Base-by-base conservation (phyloP, 1,140 invertebrate species). In the Kradibia gibbosae region DNA sequence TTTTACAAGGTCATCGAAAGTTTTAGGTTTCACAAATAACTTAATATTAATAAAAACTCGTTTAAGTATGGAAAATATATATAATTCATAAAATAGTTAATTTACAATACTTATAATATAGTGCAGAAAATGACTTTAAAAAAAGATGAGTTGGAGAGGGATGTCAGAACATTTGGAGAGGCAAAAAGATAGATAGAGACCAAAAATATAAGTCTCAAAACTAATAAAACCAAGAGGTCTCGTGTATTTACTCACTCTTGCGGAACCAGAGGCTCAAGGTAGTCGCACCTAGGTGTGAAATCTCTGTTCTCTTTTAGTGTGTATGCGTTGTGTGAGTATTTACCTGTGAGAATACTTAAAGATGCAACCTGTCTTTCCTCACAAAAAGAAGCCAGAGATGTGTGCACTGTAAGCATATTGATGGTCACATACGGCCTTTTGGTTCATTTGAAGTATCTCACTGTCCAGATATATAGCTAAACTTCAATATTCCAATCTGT, bases 221-320 rank as follows among this genome's bases (percentile, higher is more conserved):
- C 78, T 60, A 79, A 87, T 88, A 87, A 88, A 88, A 70, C 75
- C 39, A 48, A 76, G 85, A 83, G 78, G 81, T 80, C 85, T 87
- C 84, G 84, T 85, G 81, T 89, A 83, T 89, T 90, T 90, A 86
- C 88, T 86, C 87, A 87, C 86, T 70, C 74, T 82, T 65, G 86
- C 85, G 87, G 86, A 88, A 85, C 82, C 85, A 87, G 86, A 87
- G 88, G 88, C 89, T 75, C 76, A 75, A 82, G 77, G 50, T 86
- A 87, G 87, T 88, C 90, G 87, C 91, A 91, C 91, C 90, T 91
- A 91, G 90, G 91, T 91, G 91, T 83, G 91, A 91, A 84, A 87
- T 89, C 86, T 76, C 72, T 39, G 71, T 15, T 81, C 72, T 81
- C 17, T 76, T 34, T 15, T 4, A 17, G 48, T 67, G 22, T 39